Base-by-base conservation (phyloP, 2,113 vertebrate genomes). In the Anarhynchus alexandrinus region DNA sequence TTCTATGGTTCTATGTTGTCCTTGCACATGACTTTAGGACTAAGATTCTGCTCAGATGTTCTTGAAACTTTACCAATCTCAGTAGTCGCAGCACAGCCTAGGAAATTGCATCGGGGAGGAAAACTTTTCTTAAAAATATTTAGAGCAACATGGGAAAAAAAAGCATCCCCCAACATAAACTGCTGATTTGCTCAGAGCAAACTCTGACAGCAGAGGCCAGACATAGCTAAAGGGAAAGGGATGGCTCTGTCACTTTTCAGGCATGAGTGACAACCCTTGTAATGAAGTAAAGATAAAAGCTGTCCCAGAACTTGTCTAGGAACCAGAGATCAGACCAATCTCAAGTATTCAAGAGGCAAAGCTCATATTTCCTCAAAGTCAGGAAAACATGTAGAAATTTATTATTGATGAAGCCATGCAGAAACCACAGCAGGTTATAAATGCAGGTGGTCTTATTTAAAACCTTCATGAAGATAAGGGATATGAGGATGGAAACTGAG, bases 271-370 rank as follows among this genome's bases (percentile, higher is more conserved):
- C 73, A 95, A n/a, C 58, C 62, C 51, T 64, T 79, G 66, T 51
- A 95, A 83, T 36, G 59, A 89, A 96, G 51, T 13, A 45, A 82
- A 92, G 86, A 88, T 19, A 94, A 94, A 95, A 91, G 36, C 78
- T 85, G 58, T 65, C 69, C 92, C 40, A 85, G 29, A 90, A 54
- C 49, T 82, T 77, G 26, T 38, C 66, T n/a, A n/a, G 43, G 62
- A 95, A 87, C 54, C 40, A 77, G 71, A 93, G 42, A 85, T 5
- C 7, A 94, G 38, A n/a, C 62, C 74, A 82, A 23, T 61, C 58
- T 66, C 81, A 67, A 27, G 38, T 65, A 91, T 70, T 85, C 72
- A 88, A 57, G 73, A 93, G 10, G 32, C 15, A 94, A 89, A 81
- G 91, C 30, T 82, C 73, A 67, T 40, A 72, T 94, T 91, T 93